Evolutionary conservation across 92 coral and sea anemone genomes (phyloP).

Genomic region (Actinernus sp.): DNA sequence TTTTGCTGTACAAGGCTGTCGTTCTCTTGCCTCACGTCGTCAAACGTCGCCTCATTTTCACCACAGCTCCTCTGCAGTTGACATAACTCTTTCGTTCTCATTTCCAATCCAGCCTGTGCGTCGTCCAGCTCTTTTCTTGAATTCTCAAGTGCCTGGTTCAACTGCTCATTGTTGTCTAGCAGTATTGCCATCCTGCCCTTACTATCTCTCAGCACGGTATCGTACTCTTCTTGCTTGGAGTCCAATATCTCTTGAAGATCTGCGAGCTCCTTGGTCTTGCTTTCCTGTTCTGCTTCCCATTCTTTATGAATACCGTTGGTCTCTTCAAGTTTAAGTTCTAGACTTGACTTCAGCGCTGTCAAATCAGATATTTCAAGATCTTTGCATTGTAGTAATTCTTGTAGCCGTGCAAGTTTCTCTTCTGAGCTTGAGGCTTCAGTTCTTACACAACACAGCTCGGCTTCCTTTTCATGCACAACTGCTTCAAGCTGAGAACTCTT

Average conservation of each 20-base stretch:
- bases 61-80: neutral
- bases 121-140: conserved; percentile 26
- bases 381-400: conserved; percentile 6
- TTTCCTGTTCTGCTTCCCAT: conserved; percentile 8
- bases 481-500: conserved; percentile 22
- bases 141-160: conserved; percentile 6
- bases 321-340: conserved; percentile 12
- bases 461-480: conserved; percentile 26
- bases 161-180: conserved; percentile 5
- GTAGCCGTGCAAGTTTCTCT: conserved; percentile 3
- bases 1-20: conserved; percentile 21
- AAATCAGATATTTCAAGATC: conserved; percentile 17
- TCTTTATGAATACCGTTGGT: neutral
- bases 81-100: neutral
- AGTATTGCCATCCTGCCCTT: neutral
- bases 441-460: conserved; percentile 12
- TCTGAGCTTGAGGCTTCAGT: conserved; percentile 3
- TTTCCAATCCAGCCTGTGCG: conserved; percentile 40
- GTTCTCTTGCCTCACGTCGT: conserved; percentile 1
- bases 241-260: conserved; percentile 30
- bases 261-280: conserved; percentile 6
- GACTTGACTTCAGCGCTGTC: conserved; percentile 12
- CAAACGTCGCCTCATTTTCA: neutral
- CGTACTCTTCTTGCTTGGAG: conserved; percentile 16
- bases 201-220: neutral